Conservation (phyloP, 2,797 vertebrate genomes). For the Girardinus metallicus region DNA sequence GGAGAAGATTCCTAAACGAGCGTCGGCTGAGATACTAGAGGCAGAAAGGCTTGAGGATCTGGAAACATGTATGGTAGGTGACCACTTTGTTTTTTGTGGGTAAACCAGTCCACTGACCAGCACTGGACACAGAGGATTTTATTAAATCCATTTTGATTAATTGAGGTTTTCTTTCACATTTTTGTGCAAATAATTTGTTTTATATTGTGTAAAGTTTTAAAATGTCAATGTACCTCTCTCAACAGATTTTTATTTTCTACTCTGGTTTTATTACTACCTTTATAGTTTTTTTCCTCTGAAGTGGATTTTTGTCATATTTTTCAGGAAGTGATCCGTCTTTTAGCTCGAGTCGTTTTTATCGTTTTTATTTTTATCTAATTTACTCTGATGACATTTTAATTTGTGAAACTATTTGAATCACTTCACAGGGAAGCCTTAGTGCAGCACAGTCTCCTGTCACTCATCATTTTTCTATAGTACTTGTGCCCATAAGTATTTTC, state of each 20-base stretch:
- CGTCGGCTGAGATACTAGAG: constrained; percentile 87
- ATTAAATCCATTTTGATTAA: background rate
- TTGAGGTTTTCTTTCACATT: background rate
- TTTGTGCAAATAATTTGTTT: background rate
- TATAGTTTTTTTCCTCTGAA: background rate
- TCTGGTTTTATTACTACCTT: background rate
- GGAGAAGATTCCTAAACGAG: constrained; percentile 86
- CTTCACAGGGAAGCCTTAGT: background rate
- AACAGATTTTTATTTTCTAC: background rate
- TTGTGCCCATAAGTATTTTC: background rate
- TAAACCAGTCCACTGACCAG: background rate
- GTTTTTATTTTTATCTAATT: background rate
- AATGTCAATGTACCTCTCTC: background rate
- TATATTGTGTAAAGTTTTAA: background rate
- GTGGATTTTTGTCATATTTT: background rate
- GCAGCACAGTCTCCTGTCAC: constrained; percentile 14
- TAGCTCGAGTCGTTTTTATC: background rate
- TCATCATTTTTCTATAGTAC: constrained; percentile 7
- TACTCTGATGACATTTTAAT: background rate
- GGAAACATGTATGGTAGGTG: constrained; percentile 92
- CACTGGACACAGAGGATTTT: background rate
- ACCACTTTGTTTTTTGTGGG: background rate
- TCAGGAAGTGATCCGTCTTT: background rate
- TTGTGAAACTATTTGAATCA: background rate
- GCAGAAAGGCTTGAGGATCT: constrained; percentile 92